These are phyloP conservation scores for Mohoua ochrocephala DNA, from an alignment of 2,113 vertebrate genomes.

Conservation along the genomic window DNA sequence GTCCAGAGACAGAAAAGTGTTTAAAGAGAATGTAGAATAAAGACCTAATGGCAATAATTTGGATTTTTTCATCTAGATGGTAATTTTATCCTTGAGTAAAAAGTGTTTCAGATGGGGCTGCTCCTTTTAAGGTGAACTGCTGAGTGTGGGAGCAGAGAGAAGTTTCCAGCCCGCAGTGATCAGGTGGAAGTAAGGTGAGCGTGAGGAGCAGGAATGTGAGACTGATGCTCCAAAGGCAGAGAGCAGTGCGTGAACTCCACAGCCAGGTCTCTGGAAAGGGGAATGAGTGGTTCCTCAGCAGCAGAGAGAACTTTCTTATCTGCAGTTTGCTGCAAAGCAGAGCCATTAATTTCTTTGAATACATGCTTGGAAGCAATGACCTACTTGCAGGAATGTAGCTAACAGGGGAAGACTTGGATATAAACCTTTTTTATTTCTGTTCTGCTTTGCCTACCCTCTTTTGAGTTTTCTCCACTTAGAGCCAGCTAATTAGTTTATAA, in stretches of 20 bases:
- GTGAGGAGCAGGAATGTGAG: background rate
- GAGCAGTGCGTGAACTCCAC: background rate
- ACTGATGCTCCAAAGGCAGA: background rate
- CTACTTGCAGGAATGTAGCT: constrained; percentile 37
- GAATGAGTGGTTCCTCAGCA: background rate
- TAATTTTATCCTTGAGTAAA: background rate
- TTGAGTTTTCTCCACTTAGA: constrained; percentile 23
- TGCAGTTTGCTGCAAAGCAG: background rate
- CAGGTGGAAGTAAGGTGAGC: background rate
- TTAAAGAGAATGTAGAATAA: background rate
- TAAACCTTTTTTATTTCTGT: constrained; percentile 14
- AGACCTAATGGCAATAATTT: background rate
- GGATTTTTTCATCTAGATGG: background rate
- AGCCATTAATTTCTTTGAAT: constrained; percentile 10
- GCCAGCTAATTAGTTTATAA: constrained; percentile 38
- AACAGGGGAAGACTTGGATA: background rate
- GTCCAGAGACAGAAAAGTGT: background rate
- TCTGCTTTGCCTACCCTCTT: constrained; percentile 34
- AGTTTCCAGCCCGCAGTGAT: background rate
- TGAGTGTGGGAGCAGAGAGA: background rate
- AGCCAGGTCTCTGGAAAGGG: background rate
- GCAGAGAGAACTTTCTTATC: background rate
- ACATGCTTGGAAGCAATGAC: constrained; percentile 26
- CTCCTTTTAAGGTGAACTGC: background rate
- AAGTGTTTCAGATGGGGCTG: background rate